Conservation (phyloP, 1,140 invertebrate species). For the Pygmarrhopalites habei region DNA sequence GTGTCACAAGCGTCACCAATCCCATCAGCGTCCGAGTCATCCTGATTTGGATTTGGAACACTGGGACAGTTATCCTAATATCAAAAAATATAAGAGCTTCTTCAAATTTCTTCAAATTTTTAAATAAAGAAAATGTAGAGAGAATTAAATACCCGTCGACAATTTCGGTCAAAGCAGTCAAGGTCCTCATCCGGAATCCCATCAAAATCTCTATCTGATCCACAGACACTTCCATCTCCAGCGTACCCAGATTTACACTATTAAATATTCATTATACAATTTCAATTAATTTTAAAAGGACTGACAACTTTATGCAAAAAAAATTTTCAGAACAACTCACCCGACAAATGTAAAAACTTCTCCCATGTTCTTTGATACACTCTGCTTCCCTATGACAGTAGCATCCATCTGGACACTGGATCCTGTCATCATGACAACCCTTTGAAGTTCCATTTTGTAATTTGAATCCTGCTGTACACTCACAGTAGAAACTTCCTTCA, state of each 20-base stretch:
- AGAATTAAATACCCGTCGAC: conserved; percentile 2
- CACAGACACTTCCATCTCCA: conserved; percentile 6
- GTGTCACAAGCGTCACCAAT: conserved; percentile 8
- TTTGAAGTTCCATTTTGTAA: background rate
- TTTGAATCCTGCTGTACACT: conserved; percentile 49
- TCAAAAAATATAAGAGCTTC: background rate
- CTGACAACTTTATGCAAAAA: too few species aligned
- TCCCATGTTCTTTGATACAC: conserved; percentile 2
- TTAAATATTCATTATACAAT: too few species aligned
- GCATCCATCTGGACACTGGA: conserved; percentile 8
- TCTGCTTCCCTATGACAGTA: conserved; percentile 6
- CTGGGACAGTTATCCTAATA: conserved; percentile 14
- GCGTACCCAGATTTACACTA: conserved; percentile 6
- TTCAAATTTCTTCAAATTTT: too few species aligned
- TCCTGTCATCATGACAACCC: conserved; percentile 2
- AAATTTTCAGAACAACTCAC: background rate
- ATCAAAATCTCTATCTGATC: conserved; percentile 1
- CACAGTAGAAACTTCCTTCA: conserved; percentile 61
- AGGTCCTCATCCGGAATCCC: conserved; percentile 9
- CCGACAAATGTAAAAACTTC: conserved; percentile 3
- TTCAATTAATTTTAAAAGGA: too few species aligned
- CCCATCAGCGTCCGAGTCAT: conserved; percentile 7
- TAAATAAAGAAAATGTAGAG: too few species aligned
- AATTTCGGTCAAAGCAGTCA: conserved; percentile 7
- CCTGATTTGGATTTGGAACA: conserved; percentile 4